Evolutionary conservation across 2,113 vertebrate species (phyloP), one percentile per base, ranked within the genome.

Genomic region (Hemibagrus wyckioides): DNA sequence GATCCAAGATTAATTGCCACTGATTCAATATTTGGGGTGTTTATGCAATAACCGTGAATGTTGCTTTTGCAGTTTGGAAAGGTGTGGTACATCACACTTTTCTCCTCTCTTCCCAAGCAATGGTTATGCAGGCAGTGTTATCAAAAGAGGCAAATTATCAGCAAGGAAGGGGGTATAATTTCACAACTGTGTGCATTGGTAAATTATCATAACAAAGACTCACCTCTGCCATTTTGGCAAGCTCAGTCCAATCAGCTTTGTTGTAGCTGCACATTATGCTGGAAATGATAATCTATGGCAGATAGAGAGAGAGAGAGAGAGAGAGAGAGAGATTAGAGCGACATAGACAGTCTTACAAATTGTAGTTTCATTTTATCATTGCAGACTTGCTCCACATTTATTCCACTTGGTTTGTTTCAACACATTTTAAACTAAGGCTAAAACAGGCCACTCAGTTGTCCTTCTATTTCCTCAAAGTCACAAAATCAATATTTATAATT

Each of bases 231-330:
- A 94, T 96, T 92, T 95, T 95, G 86, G 96, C 94, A 91, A 97
- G 96, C 90, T 96, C 93, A 81, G 92, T 95, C 96, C 96, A 97
- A 92, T 97, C 96, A 2, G 93, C 92, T 89, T 91, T 96, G 93
- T 90, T 96, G 83, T 97, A 96, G 91, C 92, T 95, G 94, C 96
- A 97, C 96, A 97, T 97, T 92, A 97, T 95, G 90, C 96, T 97
- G 69, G 96, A 95, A 89, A 97, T 97, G 90, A 97, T 80, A 89
- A 97, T 93, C 97, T 97, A 87, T 33, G 92, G 92, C 90, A 85
- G 25, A 87, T 44, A 88, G 41, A 84, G 44, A 87, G 23, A 85
- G 30, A 63, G 36, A 85, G 48, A 41, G 85, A 87, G 54, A 84
- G 48, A 61, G 82, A 57, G 85, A 73, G 88, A 65, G 39, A 80